Percentiles rank a stretch among this genome's conserved stretches.
Conservation (phyloP, 2,888 invertebrate species). For the Celastrina argiolus region DNA sequence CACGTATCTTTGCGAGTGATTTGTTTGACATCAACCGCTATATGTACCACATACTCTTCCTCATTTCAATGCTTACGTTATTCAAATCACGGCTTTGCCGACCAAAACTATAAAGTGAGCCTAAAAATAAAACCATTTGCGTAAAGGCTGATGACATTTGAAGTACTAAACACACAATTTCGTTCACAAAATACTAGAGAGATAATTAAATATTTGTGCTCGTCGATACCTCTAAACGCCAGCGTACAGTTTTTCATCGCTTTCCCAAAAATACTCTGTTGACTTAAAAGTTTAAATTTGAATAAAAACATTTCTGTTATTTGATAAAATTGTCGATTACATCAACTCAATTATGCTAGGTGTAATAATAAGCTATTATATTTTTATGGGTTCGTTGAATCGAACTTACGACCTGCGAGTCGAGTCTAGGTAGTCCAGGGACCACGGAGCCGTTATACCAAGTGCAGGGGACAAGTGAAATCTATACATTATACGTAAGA, state of each 20-base stretch:
- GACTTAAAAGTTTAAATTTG: neutral
- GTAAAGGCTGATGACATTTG: conserved; percentile 7
- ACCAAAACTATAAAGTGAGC: neutral
- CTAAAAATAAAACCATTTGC: neutral
- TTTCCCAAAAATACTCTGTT: neutral
- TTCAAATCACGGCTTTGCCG: neutral
- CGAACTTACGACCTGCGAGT: too few species aligned
- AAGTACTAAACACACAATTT: conserved; percentile 10
- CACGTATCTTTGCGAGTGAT: neutral
- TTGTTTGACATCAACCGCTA: neutral
- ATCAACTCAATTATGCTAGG: too few species aligned
- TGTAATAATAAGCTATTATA: too few species aligned
- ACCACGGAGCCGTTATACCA: too few species aligned
- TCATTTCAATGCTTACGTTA: neutral
- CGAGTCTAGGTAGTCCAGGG: too few species aligned
- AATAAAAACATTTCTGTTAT: neutral
- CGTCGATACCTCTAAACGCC: neutral
- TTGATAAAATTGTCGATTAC: neutral
- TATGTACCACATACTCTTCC: neutral
- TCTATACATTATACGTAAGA: too few species aligned
- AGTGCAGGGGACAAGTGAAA: too few species aligned
- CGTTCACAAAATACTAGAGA: conserved; percentile 12
- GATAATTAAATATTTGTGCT: conserved; percentile 7
- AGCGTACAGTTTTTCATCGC: neutral
- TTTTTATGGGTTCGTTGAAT: too few species aligned